Base-by-base conservation (phyloP, 2,113 vertebrate genomes). In the Lophochroa leadbeateri region DNA sequence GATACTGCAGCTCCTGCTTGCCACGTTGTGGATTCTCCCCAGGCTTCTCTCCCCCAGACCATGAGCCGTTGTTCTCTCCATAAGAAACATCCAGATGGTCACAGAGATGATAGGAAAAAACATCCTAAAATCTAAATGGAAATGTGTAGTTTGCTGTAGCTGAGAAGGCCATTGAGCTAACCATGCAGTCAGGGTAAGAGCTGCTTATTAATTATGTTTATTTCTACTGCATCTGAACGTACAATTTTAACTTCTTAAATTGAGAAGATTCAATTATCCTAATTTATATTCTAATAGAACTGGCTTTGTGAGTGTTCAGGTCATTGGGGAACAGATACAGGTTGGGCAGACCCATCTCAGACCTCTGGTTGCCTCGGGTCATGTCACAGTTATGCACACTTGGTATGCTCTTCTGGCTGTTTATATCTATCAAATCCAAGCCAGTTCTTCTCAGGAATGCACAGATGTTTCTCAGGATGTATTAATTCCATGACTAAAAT, bases 391-490 rank as follows among this genome's bases (percentile, higher is more conserved):
- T 75, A 68, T 33, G 57, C 74, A 92, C 60, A 57, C 61, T 84
- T 50, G 43, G 31, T 63, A 72, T 75, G 69, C 33, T 92, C 44
- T 71, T 93, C 67, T 89, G 75, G 57, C 55, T 84, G 60, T 50
- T 91, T 71, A 3, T 8, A 79, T 52, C 75, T 64, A 31, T 17
- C 28, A 31, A 46, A 88, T 88, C 61, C 72, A 95, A 91, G 81
- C 52, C 86, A 92, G 17, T 65, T 33, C 58, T 94, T 86, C 74
- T 92, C 70, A 89, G 83, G 91, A 95, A 92, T 61, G 76, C 80
- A 86, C 65, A 93, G 43, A 95, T 84, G 83, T 93, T 93, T 92
- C 82, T 94, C 60, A 44, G 60, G 23, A 84, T 61, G 39, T 37
- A 89, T 75, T 89, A 35, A 84, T 80, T 89, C 74, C 81, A 74